phyloP scores from a whole-genome alignment of 2,888 invertebrate genomes.

The Ichneumon xanthorius region DNA sequence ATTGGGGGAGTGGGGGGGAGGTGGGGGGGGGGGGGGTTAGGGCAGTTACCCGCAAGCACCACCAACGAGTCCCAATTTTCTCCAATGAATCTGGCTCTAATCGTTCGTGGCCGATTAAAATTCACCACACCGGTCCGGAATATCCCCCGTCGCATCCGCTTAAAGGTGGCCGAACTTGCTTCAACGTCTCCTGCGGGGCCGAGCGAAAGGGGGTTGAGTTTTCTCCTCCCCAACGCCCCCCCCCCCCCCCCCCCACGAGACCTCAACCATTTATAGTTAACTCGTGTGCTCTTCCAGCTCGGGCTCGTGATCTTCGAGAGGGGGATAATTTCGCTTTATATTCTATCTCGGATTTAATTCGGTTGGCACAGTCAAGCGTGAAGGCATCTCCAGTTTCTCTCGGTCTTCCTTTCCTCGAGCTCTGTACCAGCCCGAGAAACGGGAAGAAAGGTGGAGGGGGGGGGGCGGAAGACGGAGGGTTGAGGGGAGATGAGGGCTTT shows the following conservation, averaged over 20 bases:
- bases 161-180: conserved; percentile 57
- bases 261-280: conserved; percentile 66
- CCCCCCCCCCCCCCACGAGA: conserved; percentile 35
- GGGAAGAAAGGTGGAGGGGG: neutral
- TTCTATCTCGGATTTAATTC: conserved; percentile 67
- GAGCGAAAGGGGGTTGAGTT: conserved; percentile 9
- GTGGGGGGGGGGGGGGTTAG: neutral
- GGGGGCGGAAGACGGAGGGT: neutral
- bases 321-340: conserved; percentile 67
- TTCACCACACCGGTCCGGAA: conserved; percentile 60
- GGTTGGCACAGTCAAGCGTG: conserved; percentile 63
- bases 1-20: neutral
- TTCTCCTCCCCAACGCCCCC: neutral
- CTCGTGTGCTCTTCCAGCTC: conserved; percentile 57
- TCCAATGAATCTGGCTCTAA: conserved; percentile 65
- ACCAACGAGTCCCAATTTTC: conserved; percentile 65
- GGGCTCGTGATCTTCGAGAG: conserved; percentile 61
- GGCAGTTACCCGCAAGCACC: conserved; percentile 7
- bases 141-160: conserved; percentile 62
- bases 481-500: conserved; percentile 14
- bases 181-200: conserved; percentile 2
- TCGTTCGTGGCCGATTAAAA: conserved; percentile 66
- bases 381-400: conserved; percentile 57
- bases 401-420: neutral
- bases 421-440: conserved; percentile 3